These are phyloP conservation scores for Chelonus insularis DNA, from an alignment of 1,140 invertebrate species.

Conservation along the genomic window DNA sequence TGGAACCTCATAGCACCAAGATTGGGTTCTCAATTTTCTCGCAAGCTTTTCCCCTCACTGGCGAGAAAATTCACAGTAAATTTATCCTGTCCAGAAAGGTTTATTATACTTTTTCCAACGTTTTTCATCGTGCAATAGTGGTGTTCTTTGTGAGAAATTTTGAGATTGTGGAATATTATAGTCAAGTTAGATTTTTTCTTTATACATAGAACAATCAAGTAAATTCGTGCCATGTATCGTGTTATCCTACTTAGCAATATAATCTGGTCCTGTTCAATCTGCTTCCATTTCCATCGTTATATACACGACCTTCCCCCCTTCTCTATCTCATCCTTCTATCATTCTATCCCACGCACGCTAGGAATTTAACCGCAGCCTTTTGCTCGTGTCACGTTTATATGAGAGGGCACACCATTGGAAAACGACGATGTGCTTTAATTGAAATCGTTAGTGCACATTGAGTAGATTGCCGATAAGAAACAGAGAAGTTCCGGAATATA, in stretches of 20 bases:
- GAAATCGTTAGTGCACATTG: constrained; percentile 2
- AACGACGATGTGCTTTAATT: background rate
- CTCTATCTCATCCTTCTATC: background rate
- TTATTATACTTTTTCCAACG: background rate
- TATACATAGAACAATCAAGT: background rate
- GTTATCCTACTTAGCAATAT: background rate
- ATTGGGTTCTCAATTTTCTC: constrained; percentile 11
- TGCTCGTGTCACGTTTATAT: background rate
- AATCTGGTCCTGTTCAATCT: background rate
- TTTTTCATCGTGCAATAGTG: no score
- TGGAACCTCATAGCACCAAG: constrained; percentile 4
- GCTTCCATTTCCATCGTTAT: background rate
- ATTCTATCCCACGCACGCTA: background rate
- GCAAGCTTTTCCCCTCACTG: background rate
- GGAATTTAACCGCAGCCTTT: background rate
- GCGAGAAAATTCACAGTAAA: constrained; percentile 1
- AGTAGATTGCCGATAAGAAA: background rate
- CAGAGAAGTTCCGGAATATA: background rate
- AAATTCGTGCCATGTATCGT: background rate
- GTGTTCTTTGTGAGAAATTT: no score
- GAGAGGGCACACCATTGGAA: background rate
- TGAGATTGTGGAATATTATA: no score
- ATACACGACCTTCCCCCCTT: background rate
- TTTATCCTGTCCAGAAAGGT: background rate
- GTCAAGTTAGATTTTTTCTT: no score